Conservation (phyloP, 2,797 vertebrate genomes). For the Delichon dasypus region DNA sequence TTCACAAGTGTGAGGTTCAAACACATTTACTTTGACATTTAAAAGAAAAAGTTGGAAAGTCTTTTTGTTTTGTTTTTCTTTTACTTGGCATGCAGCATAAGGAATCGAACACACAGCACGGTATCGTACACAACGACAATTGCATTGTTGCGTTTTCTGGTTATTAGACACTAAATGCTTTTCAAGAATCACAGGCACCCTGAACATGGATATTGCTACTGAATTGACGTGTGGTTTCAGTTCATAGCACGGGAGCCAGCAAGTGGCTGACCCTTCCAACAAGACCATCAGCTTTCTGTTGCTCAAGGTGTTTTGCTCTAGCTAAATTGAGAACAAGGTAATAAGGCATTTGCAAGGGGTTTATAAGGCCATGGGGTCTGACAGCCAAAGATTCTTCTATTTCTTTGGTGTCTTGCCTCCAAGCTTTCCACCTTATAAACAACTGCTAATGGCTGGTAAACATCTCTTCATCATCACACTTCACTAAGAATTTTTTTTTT, state of each 20-base stretch:
- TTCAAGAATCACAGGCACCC: slow-evolving; percentile 72
- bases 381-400: slow-evolving; percentile 50
- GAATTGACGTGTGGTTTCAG: slow-evolving; percentile 56
- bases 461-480: slow-evolving; percentile 38
- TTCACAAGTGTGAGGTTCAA: slow-evolving; percentile 67
- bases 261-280: slow-evolving; percentile 28
- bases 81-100: slow-evolving; percentile 69
- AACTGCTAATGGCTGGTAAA: slow-evolving; percentile 67
- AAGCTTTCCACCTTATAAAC: slow-evolving; percentile 63
- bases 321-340: slow-evolving; percentile 66
- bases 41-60: slow-evolving; percentile 58
- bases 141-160: slow-evolving; percentile 69
- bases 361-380: slow-evolving; percentile 55
- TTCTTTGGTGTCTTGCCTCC: slow-evolving; percentile 61
- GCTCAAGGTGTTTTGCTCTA: slow-evolving; percentile 64
- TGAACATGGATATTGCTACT: slow-evolving; percentile 73
- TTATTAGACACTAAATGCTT: slow-evolving; percentile 69
- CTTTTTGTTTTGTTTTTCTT: neutral
- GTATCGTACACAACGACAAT: slow-evolving; percentile 48
- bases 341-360: slow-evolving; percentile 72
- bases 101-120: slow-evolving; percentile 42
- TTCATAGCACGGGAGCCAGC: slow-evolving; percentile 16
- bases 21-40: slow-evolving; percentile 45
- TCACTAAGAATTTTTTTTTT: neutral
- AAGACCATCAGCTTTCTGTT: slow-evolving; percentile 39